Evolutionary conservation across 2,797 vertebrate species (phyloP), one percentile per base, ranked within the genome.

Genomic region (Ceryle rudis): DNA sequence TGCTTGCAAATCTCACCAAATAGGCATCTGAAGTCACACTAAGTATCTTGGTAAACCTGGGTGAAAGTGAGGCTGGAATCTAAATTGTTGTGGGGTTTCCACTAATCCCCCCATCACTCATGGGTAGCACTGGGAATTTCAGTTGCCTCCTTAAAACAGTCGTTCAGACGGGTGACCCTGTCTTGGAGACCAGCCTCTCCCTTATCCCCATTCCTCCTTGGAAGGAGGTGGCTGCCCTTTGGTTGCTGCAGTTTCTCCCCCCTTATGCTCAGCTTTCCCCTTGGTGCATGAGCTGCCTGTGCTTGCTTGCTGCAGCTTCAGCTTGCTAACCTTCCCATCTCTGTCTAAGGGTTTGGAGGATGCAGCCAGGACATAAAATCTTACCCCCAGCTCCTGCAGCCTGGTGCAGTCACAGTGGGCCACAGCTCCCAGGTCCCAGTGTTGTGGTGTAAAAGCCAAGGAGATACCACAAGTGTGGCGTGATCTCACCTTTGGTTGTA

Each of bases 371-470:
- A 41, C 6, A 25, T 11, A 13, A 41, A 65, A 6, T 23, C 26
- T 51, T 22, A 55, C 20, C 5, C 9, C 5, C 15, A 28, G 37
- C 9, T 64, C 41, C 54, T 41, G 25, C 15, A 55, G n/a, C 41
- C 42, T 14, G 9, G 5, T 60, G 14, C 7, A n/a, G 61, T 10
- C 52, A 21, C 33, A 57, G 14, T 47, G 39, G 64, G 23, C 28
- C 11, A 39, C 41, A 0, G 1, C 28, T 47, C 8, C n/a, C 25
- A 41, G 14, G 10, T 22, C 18, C 58, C 0, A 0, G 39, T 23
- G 10, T 19, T 49, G 35, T 31, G 28, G n/a, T 46, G 33, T 42
- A 71, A 79, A 67, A 67, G 29, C 21, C 21, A 17, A n/a, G 17
- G 62, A 46, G 13, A 6, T 15, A n/a, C 33, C 39, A 64, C 49